Percentiles rank a stretch among this genome's conserved stretches.
phyloP scores from a whole-genome alignment of 2,113 vertebrate genomes.

The Phalacrocorax pelagicus region DNA sequence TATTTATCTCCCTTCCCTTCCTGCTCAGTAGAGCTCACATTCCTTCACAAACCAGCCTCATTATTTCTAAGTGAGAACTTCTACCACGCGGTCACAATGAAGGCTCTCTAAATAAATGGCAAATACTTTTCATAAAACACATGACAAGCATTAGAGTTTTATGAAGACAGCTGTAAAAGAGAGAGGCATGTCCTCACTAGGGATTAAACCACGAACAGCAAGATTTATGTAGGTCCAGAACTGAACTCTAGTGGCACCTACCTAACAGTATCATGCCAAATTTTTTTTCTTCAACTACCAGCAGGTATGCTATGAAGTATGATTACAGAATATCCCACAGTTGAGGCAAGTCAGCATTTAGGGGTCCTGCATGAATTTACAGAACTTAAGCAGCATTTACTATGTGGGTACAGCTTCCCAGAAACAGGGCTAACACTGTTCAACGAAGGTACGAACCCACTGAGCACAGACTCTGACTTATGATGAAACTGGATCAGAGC shows the following conservation, averaged over 20 bases:
- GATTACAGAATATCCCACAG: neutral
- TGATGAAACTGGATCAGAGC: neutral
- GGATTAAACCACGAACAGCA: neutral
- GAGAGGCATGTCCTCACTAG: neutral
- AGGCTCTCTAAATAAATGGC: neutral
- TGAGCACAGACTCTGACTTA: fast-evolving
- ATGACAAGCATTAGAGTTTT: neutral
- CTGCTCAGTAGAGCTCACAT: neutral
- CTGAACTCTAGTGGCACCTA: neutral
- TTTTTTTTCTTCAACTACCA: neutral
- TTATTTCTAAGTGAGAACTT: neutral
- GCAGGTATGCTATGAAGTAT: neutral
- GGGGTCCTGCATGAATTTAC: neutral
- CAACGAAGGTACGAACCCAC: neutral
- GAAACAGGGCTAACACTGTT: neutral
- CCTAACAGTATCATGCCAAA: neutral
- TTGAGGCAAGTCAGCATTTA: neutral
- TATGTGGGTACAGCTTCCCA: neutral
- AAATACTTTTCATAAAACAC: neutral
- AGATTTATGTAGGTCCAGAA: neutral
- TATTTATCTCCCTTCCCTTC: neutral
- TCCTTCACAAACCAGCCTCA: neutral
- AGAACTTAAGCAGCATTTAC: neutral
- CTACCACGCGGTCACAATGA: neutral
- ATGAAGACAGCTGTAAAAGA: neutral